phyloP scores from a whole-genome alignment of 2,113 vertebrate genomes.

The Equus przewalskii region DNA sequence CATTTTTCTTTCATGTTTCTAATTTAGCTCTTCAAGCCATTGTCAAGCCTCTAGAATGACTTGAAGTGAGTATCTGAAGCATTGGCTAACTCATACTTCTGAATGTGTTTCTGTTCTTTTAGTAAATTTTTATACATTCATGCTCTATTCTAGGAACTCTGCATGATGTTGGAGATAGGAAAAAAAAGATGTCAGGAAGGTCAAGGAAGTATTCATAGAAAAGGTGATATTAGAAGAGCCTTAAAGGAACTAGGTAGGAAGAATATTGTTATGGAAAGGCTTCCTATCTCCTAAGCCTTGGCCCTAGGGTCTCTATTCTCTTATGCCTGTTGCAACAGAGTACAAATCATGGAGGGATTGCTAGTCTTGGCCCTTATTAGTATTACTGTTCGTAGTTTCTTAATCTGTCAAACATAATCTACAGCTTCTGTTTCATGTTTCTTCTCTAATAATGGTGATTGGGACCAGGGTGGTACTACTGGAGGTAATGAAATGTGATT shows the following conservation, averaged over 20 bases:
- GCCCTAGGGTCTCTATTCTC: neutral
- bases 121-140: neutral
- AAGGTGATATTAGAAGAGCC: neutral
- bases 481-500: neutral
- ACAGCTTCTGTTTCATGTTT: neutral
- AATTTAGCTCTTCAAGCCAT: neutral
- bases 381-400: neutral
- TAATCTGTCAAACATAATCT: neutral
- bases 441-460: neutral
- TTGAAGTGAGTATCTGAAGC: neutral
- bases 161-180: neutral
- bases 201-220: neutral
- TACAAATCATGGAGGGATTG: too few relatives aligned
- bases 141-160: neutral
- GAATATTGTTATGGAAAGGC: neutral
- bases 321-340: neutral
- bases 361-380: neutral
- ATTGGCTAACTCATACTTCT: neutral
- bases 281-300: neutral
- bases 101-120: neutral
- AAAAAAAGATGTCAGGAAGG: neutral
- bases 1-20: neutral
- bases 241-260: neutral
- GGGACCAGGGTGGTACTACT: neutral
- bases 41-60: neutral